Conservation (phyloP, 2,113 vertebrate species). For the Cottus gobio region DNA sequence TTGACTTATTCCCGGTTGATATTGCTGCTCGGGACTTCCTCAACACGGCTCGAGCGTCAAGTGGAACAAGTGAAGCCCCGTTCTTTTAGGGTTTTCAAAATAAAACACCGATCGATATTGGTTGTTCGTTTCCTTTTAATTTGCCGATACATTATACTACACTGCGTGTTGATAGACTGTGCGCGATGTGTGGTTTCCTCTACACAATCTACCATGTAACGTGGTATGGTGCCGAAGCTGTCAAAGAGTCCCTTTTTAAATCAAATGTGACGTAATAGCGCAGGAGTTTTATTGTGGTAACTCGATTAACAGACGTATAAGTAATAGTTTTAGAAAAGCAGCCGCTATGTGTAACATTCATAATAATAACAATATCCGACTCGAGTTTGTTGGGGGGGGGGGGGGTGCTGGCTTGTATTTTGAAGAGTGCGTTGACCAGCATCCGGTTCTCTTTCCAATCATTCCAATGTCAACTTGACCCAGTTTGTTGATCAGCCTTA, state of each 20-base stretch:
- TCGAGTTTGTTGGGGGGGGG: not conserved
- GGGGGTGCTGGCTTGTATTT: not conserved
- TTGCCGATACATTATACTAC: not conserved
- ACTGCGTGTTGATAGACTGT: fast-evolving
- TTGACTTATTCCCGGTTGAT: conserved; percentile 24
- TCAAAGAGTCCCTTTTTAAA: not conserved
- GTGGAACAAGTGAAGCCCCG: not conserved
- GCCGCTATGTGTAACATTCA: not conserved
- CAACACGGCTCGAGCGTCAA: conserved; percentile 25
- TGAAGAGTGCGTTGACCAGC: not conserved
- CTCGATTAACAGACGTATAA: not conserved
- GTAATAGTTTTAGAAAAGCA: not conserved
- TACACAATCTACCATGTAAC: not conserved
- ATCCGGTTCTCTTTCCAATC: not conserved
- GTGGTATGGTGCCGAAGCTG: not conserved
- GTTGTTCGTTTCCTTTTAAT: not conserved
- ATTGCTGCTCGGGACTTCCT: conserved; percentile 53
- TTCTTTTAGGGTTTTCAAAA: conserved; percentile 38
- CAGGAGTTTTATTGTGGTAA: not conserved
- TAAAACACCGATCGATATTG: conserved; percentile 2
- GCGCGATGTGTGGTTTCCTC: not conserved
- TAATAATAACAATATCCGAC: not conserved
- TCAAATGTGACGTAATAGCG: not conserved
- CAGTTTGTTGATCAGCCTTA: not conserved
- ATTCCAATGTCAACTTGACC: not conserved